Conservation (phyloP, 2,113 vertebrate species). For the Neogale vison region DNA sequence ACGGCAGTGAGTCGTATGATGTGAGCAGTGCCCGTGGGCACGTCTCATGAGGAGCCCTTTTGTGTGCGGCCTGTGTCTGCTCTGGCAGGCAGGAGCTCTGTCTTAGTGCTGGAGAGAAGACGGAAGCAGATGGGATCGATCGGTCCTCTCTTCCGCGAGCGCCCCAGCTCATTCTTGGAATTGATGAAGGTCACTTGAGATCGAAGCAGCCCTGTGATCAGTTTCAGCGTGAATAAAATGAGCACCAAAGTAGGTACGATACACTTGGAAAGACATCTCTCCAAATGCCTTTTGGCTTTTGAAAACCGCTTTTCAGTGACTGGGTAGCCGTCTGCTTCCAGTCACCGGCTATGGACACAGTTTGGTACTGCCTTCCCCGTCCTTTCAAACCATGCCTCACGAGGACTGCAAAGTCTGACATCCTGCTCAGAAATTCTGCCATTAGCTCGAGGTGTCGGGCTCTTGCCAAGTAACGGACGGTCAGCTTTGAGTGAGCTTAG, state of each 20-base stretch:
- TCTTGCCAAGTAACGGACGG: not conserved
- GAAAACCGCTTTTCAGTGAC: not conserved
- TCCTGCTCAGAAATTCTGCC: not conserved
- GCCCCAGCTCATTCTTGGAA: not conserved
- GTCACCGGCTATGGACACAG: not conserved
- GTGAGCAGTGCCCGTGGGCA: not conserved
- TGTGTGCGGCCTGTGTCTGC: fast-evolving
- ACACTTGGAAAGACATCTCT: not conserved
- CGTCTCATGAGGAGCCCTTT: not conserved
- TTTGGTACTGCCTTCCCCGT: not conserved
- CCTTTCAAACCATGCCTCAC: not conserved
- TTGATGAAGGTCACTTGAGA: not conserved
- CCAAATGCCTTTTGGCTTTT: not conserved
- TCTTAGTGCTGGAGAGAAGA: not conserved
- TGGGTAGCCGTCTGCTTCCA: not conserved
- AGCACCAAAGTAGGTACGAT: not conserved
- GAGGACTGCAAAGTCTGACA: not conserved
- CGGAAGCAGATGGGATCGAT: fast-evolving
- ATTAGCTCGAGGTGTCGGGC: fast-evolving
- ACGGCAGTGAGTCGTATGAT: fast-evolving
- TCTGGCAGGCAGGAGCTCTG: not conserved
- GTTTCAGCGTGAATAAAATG: not conserved
- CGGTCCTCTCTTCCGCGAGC: fast-evolving
- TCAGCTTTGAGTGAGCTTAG: not conserved
- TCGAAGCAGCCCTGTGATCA: not conserved